These are phyloP conservation scores for Alloplasta piceator DNA, from an alignment of 2,888 invertebrate genomes.

Conservation along the genomic window DNA sequence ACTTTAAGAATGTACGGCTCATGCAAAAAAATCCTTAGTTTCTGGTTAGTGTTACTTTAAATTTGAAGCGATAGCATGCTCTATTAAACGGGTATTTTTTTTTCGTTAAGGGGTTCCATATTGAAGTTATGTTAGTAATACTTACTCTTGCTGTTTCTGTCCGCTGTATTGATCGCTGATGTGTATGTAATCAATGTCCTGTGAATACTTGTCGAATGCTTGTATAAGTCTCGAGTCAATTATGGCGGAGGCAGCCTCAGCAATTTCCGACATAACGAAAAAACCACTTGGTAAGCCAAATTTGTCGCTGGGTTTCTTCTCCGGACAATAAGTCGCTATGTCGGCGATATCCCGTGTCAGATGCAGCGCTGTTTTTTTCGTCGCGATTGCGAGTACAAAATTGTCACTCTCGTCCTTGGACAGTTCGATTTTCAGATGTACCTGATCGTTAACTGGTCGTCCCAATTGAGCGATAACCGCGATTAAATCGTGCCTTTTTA, in stretches of 20 bases:
- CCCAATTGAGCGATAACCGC: conserved; percentile 93
- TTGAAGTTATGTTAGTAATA: conserved; percentile 68
- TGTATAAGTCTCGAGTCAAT: conserved; percentile 92
- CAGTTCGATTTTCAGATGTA: conserved; percentile 93
- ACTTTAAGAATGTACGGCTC: too few relatives aligned
- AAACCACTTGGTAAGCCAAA: conserved; percentile 90
- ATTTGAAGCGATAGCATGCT: neutral
- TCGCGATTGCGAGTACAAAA: conserved; percentile 96
- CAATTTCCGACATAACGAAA: conserved; percentile 94
- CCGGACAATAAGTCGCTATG: conserved; percentile 93
- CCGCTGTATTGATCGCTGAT: conserved; percentile 98
- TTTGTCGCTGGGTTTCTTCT: conserved; percentile 92
- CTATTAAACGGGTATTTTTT: neutral
- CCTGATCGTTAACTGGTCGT: conserved; percentile 93
- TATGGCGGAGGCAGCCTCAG: conserved; percentile 93
- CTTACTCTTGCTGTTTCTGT: conserved; percentile 94
- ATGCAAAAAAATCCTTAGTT: too few relatives aligned
- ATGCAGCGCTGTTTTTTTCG: conserved; percentile 93
- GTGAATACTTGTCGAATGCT: conserved; percentile 91
- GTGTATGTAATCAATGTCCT: conserved; percentile 97
- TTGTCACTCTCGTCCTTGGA: conserved; percentile 96
- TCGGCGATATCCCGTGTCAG: conserved; percentile 97
- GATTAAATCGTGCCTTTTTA: conserved; percentile 98
- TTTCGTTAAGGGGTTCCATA: neutral
- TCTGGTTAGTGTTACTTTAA: too few relatives aligned